Conservation (phyloP, 2,797 vertebrate species). For the Smutsia temminckii region DNA sequence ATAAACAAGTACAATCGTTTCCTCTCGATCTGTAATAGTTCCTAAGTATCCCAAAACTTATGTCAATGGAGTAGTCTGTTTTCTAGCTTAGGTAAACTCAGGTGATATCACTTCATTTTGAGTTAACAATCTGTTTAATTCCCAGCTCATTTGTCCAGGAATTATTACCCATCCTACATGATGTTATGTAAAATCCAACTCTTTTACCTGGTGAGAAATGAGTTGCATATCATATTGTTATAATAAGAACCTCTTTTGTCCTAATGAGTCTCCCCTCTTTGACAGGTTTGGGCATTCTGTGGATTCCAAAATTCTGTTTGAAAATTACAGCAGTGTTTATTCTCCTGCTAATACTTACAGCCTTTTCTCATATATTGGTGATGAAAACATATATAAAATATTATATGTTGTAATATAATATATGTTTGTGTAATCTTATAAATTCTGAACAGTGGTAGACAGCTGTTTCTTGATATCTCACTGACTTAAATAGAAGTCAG, state of each 20-base stretch:
- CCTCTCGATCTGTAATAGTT: neutral
- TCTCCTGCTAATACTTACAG: neutral
- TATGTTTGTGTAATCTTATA: neutral
- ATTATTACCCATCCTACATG: neutral
- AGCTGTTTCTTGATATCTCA: neutral
- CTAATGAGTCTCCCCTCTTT: conserved; percentile 35
- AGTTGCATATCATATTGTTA: neutral
- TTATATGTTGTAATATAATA: neutral
- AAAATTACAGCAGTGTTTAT: neutral
- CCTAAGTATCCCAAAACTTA: neutral
- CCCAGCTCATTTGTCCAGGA: conserved; percentile 27
- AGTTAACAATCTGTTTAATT: neutral
- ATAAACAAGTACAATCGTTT: neutral
- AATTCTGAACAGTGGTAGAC: neutral
- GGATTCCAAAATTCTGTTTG: neutral
- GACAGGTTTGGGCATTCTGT: neutral
- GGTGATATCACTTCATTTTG: neutral
- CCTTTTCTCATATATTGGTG: neutral
- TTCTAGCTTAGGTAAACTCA: neutral
- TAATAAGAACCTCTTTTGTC: conserved; percentile 12
- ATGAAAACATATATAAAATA: neutral
- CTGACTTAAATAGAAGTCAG: too few species aligned
- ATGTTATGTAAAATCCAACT: neutral
- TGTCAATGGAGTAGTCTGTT: conserved; percentile 38
- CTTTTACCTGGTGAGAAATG: neutral